These are phyloP conservation scores for Muscicapa comitata DNA, from an alignment of 2,797 vertebrate genomes.

Conservation along the genomic window DNA sequence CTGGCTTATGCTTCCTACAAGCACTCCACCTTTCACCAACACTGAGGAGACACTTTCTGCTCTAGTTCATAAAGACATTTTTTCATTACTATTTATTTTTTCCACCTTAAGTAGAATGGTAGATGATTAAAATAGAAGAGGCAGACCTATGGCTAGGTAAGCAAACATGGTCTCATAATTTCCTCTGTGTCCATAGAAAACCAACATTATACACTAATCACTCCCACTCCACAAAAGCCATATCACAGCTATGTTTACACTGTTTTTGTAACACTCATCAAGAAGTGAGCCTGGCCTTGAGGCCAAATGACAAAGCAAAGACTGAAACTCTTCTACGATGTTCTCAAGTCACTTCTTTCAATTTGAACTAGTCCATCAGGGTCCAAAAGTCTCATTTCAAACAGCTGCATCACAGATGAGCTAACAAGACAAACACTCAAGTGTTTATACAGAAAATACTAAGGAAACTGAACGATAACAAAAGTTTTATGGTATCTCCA, in stretches of 20 bases:
- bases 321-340: background rate
- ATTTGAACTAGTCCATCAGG: background rate
- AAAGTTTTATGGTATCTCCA: background rate
- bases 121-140: background rate
- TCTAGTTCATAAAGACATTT: background rate
- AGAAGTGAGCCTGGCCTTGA: background rate
- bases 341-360: background rate
- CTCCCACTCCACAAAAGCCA: background rate
- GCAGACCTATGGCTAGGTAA: background rate
- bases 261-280: background rate
- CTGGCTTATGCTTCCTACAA: background rate
- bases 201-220: background rate
- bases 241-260: background rate
- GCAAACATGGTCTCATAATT: background rate
- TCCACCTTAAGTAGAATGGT: background rate
- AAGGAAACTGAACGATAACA: background rate
- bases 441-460: constrained; percentile 1
- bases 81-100: background rate
- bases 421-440: constrained; percentile 10
- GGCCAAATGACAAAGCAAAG: background rate
- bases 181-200: background rate
- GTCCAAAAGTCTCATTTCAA: background rate
- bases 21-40: background rate
- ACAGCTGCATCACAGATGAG: background rate
- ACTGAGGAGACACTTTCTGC: background rate